phyloP scores from a whole-genome alignment of 2,113 vertebrate species.

The Apistogramma diplotaenia region DNA sequence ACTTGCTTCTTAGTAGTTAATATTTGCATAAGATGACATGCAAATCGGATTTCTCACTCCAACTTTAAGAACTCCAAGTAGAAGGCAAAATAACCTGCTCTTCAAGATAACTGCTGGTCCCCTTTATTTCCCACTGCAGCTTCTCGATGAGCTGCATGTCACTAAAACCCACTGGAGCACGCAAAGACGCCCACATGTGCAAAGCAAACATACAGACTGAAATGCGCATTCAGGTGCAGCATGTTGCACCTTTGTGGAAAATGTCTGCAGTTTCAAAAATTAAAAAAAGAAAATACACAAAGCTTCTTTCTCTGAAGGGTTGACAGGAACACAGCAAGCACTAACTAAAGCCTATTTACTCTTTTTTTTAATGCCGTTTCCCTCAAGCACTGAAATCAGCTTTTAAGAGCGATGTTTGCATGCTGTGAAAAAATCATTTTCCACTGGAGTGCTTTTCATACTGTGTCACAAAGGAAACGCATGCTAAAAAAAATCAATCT shows the following conservation, averaged over 20 bases:
- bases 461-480: constrained; percentile 2
- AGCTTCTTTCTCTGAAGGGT: background rate
- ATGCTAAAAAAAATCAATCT: constrained; percentile 23
- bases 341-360: background rate
- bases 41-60: background rate
- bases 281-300: background rate
- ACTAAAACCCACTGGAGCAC: background rate
- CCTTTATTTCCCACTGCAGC: background rate
- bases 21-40: constrained; percentile 2
- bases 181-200: background rate
- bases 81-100: background rate
- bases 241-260: background rate
- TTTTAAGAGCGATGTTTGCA: constrained; percentile 15
- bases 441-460: constrained; percentile 36
- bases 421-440: constrained; percentile 51
- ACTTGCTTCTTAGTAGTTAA: background rate
- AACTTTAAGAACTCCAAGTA: background rate
- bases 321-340: background rate
- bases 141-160: background rate
- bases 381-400: background rate
- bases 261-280: background rate
- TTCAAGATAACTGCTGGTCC: background rate
- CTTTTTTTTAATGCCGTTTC: background rate
- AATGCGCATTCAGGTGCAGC: background rate
- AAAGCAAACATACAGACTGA: background rate